Percentiles rank a stretch among this genome's conserved stretches.
Evolutionary conservation across 2,113 vertebrate species (phyloP).

Genomic region (Salvelinus alpinus): DNA sequence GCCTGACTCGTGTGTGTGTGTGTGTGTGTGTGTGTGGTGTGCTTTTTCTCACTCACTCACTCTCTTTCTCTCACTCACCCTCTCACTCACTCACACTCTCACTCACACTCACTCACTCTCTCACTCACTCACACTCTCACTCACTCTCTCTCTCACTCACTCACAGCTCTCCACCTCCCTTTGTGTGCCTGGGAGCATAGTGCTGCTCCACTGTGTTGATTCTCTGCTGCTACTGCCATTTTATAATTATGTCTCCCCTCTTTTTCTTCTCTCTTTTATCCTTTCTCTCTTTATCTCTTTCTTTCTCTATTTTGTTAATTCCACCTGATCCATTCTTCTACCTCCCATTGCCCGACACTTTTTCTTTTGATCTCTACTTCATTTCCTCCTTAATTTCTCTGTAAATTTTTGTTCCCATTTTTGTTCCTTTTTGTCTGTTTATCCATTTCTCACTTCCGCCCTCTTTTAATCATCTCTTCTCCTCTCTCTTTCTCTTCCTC

Average conservation of each 20-base stretch:
- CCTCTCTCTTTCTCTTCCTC: constrained; percentile 7
- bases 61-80: not conserved
- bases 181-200: constrained; percentile 48
- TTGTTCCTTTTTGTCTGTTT: constrained; percentile 9
- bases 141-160: constrained; percentile 23
- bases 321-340: constrained; percentile 63
- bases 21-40: constrained; percentile 47
- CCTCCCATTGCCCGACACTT: constrained; percentile 54
- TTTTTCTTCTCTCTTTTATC: constrained; percentile 28
- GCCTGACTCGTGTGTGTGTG: constrained; percentile 42
- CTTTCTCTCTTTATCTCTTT: constrained; percentile 53
- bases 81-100: no score
- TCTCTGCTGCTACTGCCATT: constrained; percentile 51
- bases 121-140: no score
- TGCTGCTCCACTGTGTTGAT: constrained; percentile 55
- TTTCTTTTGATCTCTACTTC: constrained; percentile 66
- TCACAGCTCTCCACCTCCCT: constrained; percentile 43
- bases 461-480: not conserved
- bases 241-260: constrained; percentile 62
- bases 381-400: constrained; percentile 63
- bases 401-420: constrained; percentile 19
- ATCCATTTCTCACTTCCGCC: not conserved
- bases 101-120: constrained; percentile 30
- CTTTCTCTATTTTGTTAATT: constrained; percentile 57
- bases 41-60: constrained; percentile 3